Evolutionary conservation across 2,113 vertebrate species (phyloP).

Genomic region (Misgurnus anguillicaudatus): DNA sequence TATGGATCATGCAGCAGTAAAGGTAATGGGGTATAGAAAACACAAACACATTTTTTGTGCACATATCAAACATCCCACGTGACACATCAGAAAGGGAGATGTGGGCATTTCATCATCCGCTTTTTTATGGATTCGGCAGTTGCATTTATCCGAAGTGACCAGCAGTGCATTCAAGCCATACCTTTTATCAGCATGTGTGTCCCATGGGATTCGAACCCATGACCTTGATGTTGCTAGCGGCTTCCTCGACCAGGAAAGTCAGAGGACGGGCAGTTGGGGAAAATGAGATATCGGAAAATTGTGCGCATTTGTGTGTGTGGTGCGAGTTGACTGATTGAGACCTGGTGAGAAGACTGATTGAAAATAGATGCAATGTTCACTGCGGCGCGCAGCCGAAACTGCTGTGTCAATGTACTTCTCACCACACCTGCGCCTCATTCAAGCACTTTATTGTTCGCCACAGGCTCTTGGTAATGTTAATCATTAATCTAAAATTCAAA

Average conservation of each 20-base stretch:
- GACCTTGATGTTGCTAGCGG: too few relatives aligned
- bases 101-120: not conserved
- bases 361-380: slow-evolving; percentile 24
- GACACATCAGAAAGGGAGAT: not conserved
- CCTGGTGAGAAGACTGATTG: slow-evolving; percentile 16
- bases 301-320: not conserved
- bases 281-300: not conserved
- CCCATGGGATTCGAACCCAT: too few relatives aligned
- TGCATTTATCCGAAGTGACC: too few relatives aligned
- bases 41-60: not conserved
- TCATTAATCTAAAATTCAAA: slow-evolving; percentile 28
- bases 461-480: slow-evolving; percentile 7
- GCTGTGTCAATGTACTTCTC: slow-evolving; percentile 35
- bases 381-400: slow-evolving; percentile 1
- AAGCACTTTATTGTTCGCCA: slow-evolving; percentile 15
- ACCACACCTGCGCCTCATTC: slow-evolving; percentile 25
- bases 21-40: not conserved
- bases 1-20: not conserved
- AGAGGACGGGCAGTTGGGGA: too few relatives aligned
- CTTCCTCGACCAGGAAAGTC: too few relatives aligned
- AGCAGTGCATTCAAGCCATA: too few relatives aligned
- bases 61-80: not conserved
- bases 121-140: too few relatives aligned
- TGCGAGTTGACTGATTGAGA: slow-evolving; percentile 15
- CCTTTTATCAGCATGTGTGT: too few relatives aligned